phyloP scores from a whole-genome alignment of 2,113 vertebrate species.

The Calypte anna region DNA sequence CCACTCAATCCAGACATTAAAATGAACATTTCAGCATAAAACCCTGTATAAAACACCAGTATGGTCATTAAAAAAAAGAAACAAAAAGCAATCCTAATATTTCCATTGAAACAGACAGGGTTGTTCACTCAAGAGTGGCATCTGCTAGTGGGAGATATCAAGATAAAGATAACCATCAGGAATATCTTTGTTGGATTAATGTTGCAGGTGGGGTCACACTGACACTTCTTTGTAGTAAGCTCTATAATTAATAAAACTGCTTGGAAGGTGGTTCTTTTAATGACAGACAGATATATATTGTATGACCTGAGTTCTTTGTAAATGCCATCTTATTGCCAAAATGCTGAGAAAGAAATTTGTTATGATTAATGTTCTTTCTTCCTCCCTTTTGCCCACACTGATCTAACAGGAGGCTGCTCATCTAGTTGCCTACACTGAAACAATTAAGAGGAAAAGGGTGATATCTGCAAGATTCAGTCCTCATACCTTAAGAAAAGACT shows the following conservation, averaged over 20 bases:
- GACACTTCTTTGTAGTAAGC: constrained; percentile 1
- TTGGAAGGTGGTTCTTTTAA: constrained; percentile 34
- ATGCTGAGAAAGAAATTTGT: neutral
- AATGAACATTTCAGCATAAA: neutral
- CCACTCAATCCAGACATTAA: neutral
- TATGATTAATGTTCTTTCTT: constrained; percentile 23
- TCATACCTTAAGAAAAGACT: neutral
- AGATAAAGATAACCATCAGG: neutral
- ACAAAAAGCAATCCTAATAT: neutral
- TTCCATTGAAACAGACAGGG: neutral
- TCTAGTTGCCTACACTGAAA: neutral
- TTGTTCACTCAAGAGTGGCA: neutral
- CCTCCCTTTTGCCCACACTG: neutral
- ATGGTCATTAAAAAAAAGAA: neutral
- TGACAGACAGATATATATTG: constrained; percentile 41
- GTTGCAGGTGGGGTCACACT: neutral
- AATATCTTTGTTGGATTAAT: constrained; percentile 22
- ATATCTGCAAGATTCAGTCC: neutral
- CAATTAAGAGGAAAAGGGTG: neutral
- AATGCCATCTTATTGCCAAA: constrained; percentile 48
- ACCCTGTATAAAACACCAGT: neutral
- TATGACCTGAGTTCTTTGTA: constrained; percentile 37
- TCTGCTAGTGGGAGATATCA: neutral
- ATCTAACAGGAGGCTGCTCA: neutral
- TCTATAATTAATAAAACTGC: constrained; percentile 43